These are phyloP conservation scores for Labeo rohita DNA, from an alignment of 2,113 vertebrate genomes.

Conservation along the genomic window DNA sequence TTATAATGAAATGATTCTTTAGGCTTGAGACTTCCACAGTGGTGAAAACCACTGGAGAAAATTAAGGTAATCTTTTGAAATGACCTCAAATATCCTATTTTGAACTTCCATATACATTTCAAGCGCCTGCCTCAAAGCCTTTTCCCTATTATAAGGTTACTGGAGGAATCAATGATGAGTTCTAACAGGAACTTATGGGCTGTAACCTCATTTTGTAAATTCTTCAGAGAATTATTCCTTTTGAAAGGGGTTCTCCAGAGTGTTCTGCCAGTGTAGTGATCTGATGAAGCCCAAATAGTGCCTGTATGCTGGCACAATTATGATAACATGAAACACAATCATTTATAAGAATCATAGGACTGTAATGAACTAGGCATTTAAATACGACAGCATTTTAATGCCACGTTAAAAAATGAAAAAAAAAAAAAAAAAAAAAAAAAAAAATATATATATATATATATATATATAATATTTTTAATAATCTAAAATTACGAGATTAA, in stretches of 20 bases:
- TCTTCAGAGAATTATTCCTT: neutral
- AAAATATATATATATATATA: too few relatives aligned
- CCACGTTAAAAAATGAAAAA: too few relatives aligned
- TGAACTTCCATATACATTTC: neutral
- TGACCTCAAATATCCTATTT: neutral
- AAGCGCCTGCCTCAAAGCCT: slow-evolving; percentile 7
- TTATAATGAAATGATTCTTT: neutral
- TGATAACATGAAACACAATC: neutral
- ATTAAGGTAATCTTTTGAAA: neutral
- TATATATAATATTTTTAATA: too few relatives aligned
- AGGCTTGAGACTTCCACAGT: neutral
- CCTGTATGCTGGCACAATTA: neutral
- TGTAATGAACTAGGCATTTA: neutral
- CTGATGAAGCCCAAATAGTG: neutral
- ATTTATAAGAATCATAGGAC: neutral
- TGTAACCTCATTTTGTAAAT: neutral
- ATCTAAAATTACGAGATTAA: too few relatives aligned
- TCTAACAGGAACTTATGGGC: neutral
- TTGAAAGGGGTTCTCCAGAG: neutral
- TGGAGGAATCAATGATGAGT: neutral
- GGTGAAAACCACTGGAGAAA: neutral
- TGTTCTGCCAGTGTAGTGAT: neutral
- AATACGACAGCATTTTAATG: neutral
- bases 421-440: too few relatives aligned
- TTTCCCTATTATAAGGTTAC: neutral